Evolutionary conservation across 2,888 invertebrate genomes (phyloP).

Genomic region (Tetragonula carbonaria): DNA sequence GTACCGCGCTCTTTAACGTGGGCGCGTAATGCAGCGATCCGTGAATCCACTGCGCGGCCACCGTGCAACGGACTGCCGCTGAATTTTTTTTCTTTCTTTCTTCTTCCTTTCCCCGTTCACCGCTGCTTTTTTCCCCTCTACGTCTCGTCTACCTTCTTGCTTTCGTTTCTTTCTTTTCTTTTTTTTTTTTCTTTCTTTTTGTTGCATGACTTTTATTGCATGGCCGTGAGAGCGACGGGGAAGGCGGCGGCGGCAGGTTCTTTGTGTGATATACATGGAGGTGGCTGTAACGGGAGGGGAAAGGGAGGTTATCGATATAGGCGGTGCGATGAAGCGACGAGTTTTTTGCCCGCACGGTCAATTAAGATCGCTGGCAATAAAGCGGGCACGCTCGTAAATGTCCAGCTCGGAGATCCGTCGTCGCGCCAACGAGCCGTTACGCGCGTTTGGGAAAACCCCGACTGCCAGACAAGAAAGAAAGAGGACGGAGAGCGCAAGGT

Average conservation of each 20-base stretch:
- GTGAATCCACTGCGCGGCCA: constrained; percentile 62
- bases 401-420: constrained; percentile 17
- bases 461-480: not conserved
- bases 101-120: not conserved
- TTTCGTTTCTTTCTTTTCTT: not conserved
- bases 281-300: not conserved
- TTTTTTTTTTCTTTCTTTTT: not conserved
- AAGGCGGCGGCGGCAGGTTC: not conserved
- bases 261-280: too few relatives aligned
- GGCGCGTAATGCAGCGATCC: constrained; percentile 65
- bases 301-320: not conserved
- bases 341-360: constrained; percentile 32
- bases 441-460: constrained; percentile 10
- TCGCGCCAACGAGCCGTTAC: not conserved
- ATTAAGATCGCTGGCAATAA: constrained; percentile 39
- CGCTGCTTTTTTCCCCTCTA: not conserved
- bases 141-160: not conserved
- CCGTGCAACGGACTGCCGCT: constrained; percentile 53
- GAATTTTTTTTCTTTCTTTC: constrained; percentile 32
- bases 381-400: constrained; percentile 35
- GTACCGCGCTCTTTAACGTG: constrained; percentile 63
- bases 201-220: not conserved
- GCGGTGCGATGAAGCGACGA: constrained; percentile 23
- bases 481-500: not conserved
- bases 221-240: not conserved